Conservation (phyloP, 2,888 invertebrate species). For the Timema cristinae region DNA sequence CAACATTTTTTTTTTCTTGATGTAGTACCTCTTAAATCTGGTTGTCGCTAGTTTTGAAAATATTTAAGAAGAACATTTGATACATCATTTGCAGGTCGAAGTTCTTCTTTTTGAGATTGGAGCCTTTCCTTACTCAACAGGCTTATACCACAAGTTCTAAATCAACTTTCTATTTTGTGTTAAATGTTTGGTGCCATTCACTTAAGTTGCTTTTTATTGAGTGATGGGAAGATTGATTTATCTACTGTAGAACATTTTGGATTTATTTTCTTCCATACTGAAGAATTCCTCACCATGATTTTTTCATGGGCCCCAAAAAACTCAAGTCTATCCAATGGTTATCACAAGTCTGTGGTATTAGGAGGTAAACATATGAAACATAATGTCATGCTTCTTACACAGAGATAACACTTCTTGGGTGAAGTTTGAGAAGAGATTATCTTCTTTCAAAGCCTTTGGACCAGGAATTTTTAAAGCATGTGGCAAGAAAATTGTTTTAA, state of each 20-base stretch:
- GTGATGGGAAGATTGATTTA: not conserved
- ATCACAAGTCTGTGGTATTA: constrained; percentile 14
- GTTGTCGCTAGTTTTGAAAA: too few species aligned
- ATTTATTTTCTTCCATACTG: not conserved
- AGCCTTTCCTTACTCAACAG: not conserved
- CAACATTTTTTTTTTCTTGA: constrained; percentile 11
- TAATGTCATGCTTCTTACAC: not conserved
- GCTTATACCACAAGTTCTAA: not conserved
- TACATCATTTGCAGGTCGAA: not conserved
- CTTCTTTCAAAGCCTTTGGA: not conserved
- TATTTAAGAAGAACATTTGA: not conserved
- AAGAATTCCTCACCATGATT: constrained; percentile 18
- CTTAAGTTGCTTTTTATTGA: constrained; percentile 13
- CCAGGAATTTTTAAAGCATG: not conserved
- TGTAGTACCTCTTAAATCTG: not conserved
- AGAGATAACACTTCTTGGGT: not conserved
- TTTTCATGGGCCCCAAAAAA: constrained; percentile 19
- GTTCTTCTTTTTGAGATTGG: not conserved
- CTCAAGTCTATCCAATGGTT: constrained; percentile 22
- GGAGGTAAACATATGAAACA: constrained; percentile 11
- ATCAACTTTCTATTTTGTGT: constrained; percentile 9
- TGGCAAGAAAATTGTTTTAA: not conserved
- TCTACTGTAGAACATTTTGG: not conserved
- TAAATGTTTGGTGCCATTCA: not conserved
- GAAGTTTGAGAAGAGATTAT: constrained; percentile 10